Conservation (phyloP, 2,888 invertebrate species). For the Aphodius sticticus region DNA sequence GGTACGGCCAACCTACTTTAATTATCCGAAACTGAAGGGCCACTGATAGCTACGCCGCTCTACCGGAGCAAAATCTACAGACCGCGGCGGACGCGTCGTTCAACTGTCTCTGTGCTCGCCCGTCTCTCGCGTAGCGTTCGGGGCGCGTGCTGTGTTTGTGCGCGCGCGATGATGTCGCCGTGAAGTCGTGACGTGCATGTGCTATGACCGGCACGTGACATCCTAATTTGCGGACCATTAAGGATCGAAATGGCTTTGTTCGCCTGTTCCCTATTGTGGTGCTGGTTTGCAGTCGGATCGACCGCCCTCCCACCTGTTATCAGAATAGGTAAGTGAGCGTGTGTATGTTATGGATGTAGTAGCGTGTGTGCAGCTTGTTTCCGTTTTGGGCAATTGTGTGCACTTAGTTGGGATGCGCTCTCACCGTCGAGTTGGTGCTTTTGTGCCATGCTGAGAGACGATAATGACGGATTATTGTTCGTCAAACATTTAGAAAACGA, state of each 20-base stretch:
- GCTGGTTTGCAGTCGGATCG: conserved; percentile 48
- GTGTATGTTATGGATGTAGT: neutral
- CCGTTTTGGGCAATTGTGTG: too few species aligned
- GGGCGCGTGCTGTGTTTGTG: conserved; percentile 41
- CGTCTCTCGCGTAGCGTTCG: neutral
- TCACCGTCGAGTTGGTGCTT: too few species aligned
- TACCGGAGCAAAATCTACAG: neutral
- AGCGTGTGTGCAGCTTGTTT: neutral
- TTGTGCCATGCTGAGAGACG: too few species aligned
- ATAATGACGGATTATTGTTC: too few species aligned
- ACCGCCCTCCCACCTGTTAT: conserved; percentile 70
- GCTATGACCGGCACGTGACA: conserved; percentile 44
- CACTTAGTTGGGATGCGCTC: too few species aligned
- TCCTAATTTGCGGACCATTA: conserved; percentile 45
- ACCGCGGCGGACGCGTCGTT: neutral
- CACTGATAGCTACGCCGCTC: conserved; percentile 41
- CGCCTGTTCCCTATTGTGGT: conserved; percentile 44
- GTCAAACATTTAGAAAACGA: too few species aligned
- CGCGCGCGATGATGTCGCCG: conserved; percentile 32
- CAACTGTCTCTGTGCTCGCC: neutral
- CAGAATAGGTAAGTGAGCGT: conserved; percentile 66
- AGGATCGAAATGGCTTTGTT: conserved; percentile 45
- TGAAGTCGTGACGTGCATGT: conserved; percentile 37
- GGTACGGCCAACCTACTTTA: neutral
- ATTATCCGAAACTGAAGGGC: conserved; percentile 21